Percentiles rank a stretch among this genome's conserved stretches.
phyloP scores from a whole-genome alignment of 2,888 invertebrate species.

The Dryomyza anilis region DNA sequence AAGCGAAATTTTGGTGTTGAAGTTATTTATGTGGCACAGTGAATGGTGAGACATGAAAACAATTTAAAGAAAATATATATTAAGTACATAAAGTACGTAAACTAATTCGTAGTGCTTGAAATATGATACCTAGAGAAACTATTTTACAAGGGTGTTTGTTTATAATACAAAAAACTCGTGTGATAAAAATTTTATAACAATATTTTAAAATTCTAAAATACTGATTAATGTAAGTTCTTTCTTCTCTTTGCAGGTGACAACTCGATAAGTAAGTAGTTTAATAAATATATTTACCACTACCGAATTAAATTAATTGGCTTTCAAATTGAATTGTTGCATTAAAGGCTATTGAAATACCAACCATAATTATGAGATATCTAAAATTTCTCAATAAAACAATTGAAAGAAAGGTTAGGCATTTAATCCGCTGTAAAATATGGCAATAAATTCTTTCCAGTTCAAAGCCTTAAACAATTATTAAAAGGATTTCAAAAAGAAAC shows the following conservation, averaged over 20 bases:
- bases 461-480: neutral
- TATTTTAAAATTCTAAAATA: neutral
- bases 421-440: constrained; percentile 7
- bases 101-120: too few species aligned
- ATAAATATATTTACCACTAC: too few species aligned
- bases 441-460: constrained; percentile 12
- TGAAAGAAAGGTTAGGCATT: neutral
- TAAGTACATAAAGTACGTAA: too few species aligned
- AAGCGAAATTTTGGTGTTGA: constrained; percentile 10
- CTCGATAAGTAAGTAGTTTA: constrained; percentile 57
- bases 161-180: neutral
- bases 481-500: too few species aligned
- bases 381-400: too few species aligned
- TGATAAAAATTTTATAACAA: neutral
- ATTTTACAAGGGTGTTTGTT: too few species aligned
- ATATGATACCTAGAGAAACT: too few species aligned
- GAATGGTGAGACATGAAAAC: too few species aligned
- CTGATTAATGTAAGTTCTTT: neutral
- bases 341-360: constrained; percentile 30
- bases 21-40: constrained; percentile 28
- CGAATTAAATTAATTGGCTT: constrained; percentile 49
- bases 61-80: too few species aligned
- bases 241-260: constrained; percentile 52
- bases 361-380: too few species aligned
- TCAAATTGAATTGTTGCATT: constrained; percentile 46